A percentile compares a stretch with the other conserved stretches of the same genome.
These are phyloP conservation scores for Motacilla tschutschensis DNA, from an alignment of 2,113 vertebrate species.

Conservation along the genomic window DNA sequence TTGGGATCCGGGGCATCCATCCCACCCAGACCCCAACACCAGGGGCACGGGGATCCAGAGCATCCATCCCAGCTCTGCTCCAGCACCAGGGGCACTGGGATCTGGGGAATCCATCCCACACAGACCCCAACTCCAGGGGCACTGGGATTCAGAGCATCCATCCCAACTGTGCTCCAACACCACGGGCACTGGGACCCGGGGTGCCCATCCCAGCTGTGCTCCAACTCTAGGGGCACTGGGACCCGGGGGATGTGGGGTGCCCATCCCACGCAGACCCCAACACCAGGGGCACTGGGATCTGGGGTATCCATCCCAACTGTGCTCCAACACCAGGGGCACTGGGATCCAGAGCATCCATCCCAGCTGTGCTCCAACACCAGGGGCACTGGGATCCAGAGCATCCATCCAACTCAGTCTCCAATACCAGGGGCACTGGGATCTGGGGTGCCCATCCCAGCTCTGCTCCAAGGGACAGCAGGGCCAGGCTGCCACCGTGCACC, in stretches of 20 bases:
- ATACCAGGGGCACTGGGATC: too few relatives aligned
- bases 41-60: too few relatives aligned
- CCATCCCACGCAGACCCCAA: not conserved
- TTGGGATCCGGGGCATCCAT: too few relatives aligned
- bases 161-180: not conserved
- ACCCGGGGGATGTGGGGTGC: too few relatives aligned
- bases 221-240: not conserved
- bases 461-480: not conserved
- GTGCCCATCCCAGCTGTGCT: not conserved
- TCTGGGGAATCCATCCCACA: too few relatives aligned
- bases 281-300: fast-evolving
- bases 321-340: fast-evolving
- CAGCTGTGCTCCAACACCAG: fast-evolving
- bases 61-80: too few relatives aligned
- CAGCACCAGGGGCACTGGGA: too few relatives aligned
- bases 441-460: too few relatives aligned
- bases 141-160: fast-evolving
- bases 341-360: fast-evolving
- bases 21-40: too few relatives aligned
- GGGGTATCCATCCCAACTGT: fast-evolving
- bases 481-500: not conserved
- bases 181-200: fast-evolving
- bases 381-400: fast-evolving
- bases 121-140: too few relatives aligned
- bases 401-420: too few relatives aligned